Evolutionary conservation across 2,888 invertebrate genomes (phyloP), one percentile per base, ranked within the genome.

Genomic region (Neria commutata): DNA sequence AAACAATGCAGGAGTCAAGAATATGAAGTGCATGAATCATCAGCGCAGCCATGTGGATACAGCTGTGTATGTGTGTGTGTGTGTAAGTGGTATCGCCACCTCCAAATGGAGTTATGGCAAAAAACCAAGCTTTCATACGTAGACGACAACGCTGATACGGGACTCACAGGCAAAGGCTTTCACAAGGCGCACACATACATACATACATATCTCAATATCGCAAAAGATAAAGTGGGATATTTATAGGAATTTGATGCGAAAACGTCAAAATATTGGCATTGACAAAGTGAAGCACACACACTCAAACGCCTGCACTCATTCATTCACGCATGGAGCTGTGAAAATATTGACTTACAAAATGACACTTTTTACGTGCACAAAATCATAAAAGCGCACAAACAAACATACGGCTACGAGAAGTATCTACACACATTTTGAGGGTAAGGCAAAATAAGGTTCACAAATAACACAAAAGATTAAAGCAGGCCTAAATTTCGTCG

Each of bases 111-210:
- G 52, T 40, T 40, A 37, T 26, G 24, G 14, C n/a, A 14, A 46
- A 46, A n/a, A 46, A 52, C 42, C 34, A 42, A 52, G 52, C 37
- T 46, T 6, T n/a, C 37, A 25, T 56, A 60, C 60, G 60, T 60
- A 60, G 61, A 60, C 60, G 60, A 47, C 53, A 47, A 60, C 60
- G 47, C 60, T 53, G 52, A 33, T 48, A n/a, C n/a, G n/a, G n/a
- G n/a, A n/a, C 29, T 8, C 29, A 29, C 29, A 29, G 11, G 29
- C 6, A 29, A 29, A 29, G 29, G 29, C 29, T 29, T 29, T 29
- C 29, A 29, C 29, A 29, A 29, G 6, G 6, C 11, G 29, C 29
- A 29, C 11, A 11, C 29, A 29, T 29, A 6, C 29, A 29, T 11
- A 29, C 29, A 29, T n/a, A 37, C 11, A 37, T 37, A 29, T 14